Evolutionary conservation across 2,888 invertebrate genomes (phyloP).

Genomic region (Rhodophaea formosa): DNA sequence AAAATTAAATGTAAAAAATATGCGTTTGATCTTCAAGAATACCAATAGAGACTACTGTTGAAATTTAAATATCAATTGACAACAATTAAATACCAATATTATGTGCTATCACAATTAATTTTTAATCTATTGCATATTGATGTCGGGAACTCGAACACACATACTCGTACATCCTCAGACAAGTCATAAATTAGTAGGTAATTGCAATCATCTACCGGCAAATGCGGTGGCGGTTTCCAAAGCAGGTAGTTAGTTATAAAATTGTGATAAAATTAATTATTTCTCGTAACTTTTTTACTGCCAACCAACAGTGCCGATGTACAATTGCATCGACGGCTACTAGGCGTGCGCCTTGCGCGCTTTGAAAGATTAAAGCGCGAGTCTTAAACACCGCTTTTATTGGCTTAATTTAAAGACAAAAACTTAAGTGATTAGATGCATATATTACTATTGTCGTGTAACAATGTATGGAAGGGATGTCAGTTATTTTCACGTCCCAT

Average conservation of each 20-base stretch:
- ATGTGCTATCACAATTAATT: constrained; percentile 17
- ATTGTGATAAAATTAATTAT: not conserved
- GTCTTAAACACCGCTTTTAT: too few relatives aligned
- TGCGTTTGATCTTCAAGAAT: constrained; percentile 31
- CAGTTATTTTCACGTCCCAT: constrained; percentile 43
- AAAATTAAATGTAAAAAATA: constrained; percentile 56
- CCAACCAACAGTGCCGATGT: not conserved
- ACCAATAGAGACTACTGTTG: constrained; percentile 18
- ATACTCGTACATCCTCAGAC: not conserved
- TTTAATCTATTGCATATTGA: not conserved
- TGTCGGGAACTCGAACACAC: not conserved
- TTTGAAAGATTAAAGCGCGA: too few relatives aligned
- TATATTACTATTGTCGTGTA: constrained; percentile 40
- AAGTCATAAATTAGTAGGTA: not conserved
- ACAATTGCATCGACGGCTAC: not conserved
- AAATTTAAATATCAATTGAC: constrained; percentile 16
- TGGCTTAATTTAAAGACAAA: constrained; percentile 18
- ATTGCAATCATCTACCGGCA: not conserved
- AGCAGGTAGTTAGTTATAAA: not conserved
- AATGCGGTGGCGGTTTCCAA: not conserved
- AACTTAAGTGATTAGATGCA: constrained; percentile 29
- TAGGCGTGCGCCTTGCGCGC: not conserved
- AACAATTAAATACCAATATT: constrained; percentile 15
- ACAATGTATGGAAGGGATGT: constrained; percentile 56
- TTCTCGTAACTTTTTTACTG: not conserved